Percentiles rank a stretch among this genome's conserved stretches.
These are phyloP conservation scores for Drosophila merina DNA, from an alignment of 2,888 invertebrate species.

Conservation along the genomic window DNA sequence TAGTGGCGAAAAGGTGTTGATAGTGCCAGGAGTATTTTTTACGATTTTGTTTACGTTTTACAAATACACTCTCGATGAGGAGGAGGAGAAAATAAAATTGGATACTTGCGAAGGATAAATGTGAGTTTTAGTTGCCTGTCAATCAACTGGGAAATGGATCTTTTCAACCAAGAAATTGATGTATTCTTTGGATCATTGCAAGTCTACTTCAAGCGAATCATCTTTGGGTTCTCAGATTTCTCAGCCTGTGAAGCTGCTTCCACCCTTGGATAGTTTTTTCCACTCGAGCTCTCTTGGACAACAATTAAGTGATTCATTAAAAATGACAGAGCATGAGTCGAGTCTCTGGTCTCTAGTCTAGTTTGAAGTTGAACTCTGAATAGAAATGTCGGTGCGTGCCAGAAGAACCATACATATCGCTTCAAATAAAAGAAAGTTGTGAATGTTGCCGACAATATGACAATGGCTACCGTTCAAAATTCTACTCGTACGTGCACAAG, in stretches of 20 bases:
- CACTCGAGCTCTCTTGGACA: constrained; percentile 49
- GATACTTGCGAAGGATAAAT: not conserved
- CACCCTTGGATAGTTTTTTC: not conserved
- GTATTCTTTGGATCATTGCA: constrained; percentile 38
- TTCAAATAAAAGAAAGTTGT: constrained; percentile 64
- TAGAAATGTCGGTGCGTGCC: constrained; percentile 60
- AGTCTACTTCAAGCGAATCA: constrained; percentile 36
- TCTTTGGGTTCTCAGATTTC: constrained; percentile 38
- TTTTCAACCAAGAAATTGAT: constrained; percentile 9
- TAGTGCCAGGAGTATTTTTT: constrained; percentile 16
- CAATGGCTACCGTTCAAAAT: constrained; percentile 42
- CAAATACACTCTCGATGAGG: constrained; percentile 9
- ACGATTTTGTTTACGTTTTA: constrained; percentile 33
- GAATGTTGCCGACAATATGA: constrained; percentile 37
- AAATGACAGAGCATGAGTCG: constrained; percentile 78
- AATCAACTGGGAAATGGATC: constrained; percentile 27
- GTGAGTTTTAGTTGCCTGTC: constrained; percentile 5
- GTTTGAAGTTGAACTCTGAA: constrained; percentile 38
- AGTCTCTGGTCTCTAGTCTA: too few relatives aligned
- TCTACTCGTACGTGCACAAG: constrained; percentile 73
- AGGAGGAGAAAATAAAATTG: not conserved
- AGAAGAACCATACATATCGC: constrained; percentile 11
- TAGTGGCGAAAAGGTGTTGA: constrained; percentile 28
- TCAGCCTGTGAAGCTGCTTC: constrained; percentile 19
- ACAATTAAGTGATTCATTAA: constrained; percentile 80